Evolutionary conservation across 2,797 vertebrate genomes (phyloP).

Genomic region (Squalus acanthias): DNA sequence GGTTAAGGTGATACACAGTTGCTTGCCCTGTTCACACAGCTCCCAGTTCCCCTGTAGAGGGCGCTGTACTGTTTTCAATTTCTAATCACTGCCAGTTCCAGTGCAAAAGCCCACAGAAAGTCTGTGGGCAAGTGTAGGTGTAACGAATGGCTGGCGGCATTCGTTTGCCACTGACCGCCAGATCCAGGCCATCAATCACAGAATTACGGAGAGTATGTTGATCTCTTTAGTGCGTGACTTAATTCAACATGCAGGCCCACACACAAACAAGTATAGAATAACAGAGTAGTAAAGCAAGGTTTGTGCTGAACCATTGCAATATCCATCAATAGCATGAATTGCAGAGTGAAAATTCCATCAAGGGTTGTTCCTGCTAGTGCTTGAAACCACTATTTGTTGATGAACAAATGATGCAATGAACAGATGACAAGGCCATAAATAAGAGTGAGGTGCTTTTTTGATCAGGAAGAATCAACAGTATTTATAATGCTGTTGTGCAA

Average conservation of each 20-base stretch:
- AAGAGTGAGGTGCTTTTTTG: background rate
- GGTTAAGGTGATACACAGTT: background rate
- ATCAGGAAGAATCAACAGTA: background rate
- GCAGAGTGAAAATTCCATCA: background rate
- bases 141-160: background rate
- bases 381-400: background rate
- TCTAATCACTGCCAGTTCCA: background rate
- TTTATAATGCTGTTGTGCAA: background rate
- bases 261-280: background rate
- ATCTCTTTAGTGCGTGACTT: background rate
- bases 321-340: background rate
- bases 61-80: background rate
- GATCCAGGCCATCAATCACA: background rate
- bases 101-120: background rate
- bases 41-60: background rate
- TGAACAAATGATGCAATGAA: background rate
- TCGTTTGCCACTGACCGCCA: background rate
- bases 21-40: background rate
- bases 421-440: background rate
- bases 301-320: background rate
- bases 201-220: background rate
- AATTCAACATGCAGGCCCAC: background rate
- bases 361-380: background rate
- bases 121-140: background rate
- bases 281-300: background rate